phyloP scores from a whole-genome alignment of 2,797 vertebrate species.

The Gephyroberyx darwinii region DNA sequence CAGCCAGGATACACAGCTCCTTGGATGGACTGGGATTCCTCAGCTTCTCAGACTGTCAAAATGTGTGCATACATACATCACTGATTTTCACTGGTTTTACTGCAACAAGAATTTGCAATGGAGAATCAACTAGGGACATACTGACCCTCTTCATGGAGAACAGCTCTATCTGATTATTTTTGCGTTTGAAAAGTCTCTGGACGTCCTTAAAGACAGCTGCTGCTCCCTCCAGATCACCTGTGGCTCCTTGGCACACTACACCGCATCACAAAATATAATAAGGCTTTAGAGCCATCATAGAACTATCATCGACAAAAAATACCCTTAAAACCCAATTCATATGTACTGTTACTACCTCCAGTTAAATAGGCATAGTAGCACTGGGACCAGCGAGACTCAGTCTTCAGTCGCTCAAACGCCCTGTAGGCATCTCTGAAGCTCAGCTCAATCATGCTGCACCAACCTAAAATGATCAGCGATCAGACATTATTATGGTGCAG shows the following conservation, averaged over 20 bases:
- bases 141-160: conserved; percentile 92
- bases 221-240: conserved; percentile 90
- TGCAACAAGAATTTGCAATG: background rate
- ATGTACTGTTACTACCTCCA: conserved; percentile 81
- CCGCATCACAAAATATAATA: conserved; percentile 20
- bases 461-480: conserved; percentile 80
- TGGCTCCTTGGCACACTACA: conserved; percentile 94
- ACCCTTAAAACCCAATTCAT: background rate
- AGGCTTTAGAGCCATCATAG: conserved; percentile 1
- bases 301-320: background rate
- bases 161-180: conserved; percentile 98
- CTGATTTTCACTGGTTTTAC: background rate
- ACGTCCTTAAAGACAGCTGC: conserved; percentile 91
- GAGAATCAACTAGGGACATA: background rate
- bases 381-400: conserved; percentile 97
- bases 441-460: conserved; percentile 99
- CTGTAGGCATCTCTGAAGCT: conserved; percentile 92
- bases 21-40: conserved; percentile 85
- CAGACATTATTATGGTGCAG: conserved; percentile 26
- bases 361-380: conserved; percentile 99
- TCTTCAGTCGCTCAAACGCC: conserved; percentile 95
- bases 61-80: background rate
- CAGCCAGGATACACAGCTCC: conserved; percentile 92
- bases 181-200: conserved; percentile 94
- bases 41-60: conserved; percentile 89